Base-by-base conservation (phyloP, 1,140 invertebrate genomes). In the Brachionus koreanus region DNA sequence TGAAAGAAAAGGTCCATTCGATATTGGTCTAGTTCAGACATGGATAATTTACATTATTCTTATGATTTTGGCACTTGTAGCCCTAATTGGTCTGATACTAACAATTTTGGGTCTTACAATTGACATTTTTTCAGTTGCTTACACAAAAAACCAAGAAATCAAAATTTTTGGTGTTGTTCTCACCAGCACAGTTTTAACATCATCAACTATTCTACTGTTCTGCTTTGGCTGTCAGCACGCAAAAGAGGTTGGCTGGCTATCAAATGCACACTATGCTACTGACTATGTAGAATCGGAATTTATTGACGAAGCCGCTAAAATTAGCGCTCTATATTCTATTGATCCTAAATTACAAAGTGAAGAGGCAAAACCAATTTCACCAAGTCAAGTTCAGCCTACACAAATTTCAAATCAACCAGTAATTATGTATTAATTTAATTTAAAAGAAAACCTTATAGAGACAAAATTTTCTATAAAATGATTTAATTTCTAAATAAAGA, bases 21-120 rank as follows among this genome's bases (percentile, higher is more conserved):
- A 79, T 43, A 79, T 79, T 39, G 76, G 76, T 43, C 37, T 79
- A 9, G 4, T 49, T 5, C 46, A 39, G 5, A 61, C 76, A 16
- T 79, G 76, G 76, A 61, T 61, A 25, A 33, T 79, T 33, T 79
- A 79, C 29, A 61, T 33, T n/a, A 79, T 79, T 79, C 57, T 79
- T 9, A 16, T 61, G 5, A 19, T 79, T 37, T 65, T 79, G 49
- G 35, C 19, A 7, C 19, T 65, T 5, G 9, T 79, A 5, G 19
- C 76, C 6, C 9, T 61, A 39, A 43, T 43, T 29, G 76, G 49
- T 23, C 29, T 79, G 13, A 13, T 79, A 5, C 57, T 79, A 37
- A 63, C 76, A 39, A 19, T 61, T 16, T 33, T 79, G 3, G 76
- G 76, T 35, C 4, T 57, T 12, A 19, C 49, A 35, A 74, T 12